Percentiles rank a stretch among this genome's conserved stretches.
Conservation (phyloP, 1,140 invertebrate species). For the Brachionus koreanus region DNA sequence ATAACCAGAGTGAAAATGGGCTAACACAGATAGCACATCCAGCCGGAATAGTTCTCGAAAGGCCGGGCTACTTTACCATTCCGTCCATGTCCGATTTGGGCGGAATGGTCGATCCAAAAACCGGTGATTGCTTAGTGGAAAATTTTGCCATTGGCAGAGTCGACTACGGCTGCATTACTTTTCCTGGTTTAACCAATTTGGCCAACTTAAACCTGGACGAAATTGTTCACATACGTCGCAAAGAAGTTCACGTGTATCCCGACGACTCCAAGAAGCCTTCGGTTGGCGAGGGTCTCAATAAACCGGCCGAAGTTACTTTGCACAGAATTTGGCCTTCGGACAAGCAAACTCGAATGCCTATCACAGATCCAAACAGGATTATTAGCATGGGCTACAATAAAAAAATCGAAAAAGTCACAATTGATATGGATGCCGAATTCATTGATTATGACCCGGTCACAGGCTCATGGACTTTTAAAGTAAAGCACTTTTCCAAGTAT, state of each 20-base stretch:
- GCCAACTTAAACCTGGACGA: constrained; percentile 81
- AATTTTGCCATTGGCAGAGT: constrained; percentile 82
- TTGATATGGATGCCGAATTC: constrained; percentile 80
- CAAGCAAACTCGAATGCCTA: constrained; percentile 72
- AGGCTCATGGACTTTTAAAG: constrained; percentile 86
- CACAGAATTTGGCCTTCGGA: constrained; percentile 90
- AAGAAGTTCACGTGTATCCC: constrained; percentile 67
- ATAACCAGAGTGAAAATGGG: constrained; percentile 9
- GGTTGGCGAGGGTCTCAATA: constrained; percentile 80
- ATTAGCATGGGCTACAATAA: constrained; percentile 78
- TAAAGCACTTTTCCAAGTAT: constrained; percentile 50
- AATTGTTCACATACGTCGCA: constrained; percentile 65
- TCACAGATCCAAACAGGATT: constrained; percentile 74
- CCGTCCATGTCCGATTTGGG: constrained; percentile 73
- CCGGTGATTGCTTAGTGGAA: constrained; percentile 75
- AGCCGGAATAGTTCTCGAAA: constrained; percentile 18
- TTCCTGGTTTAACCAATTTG: constrained; percentile 75
- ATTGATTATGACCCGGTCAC: constrained; percentile 89
- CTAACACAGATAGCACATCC: background rate
- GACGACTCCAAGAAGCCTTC: constrained; percentile 69
- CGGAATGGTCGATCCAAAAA: constrained; percentile 64
- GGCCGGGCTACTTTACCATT: constrained; percentile 71
- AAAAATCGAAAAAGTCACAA: constrained; percentile 75
- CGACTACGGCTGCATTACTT: constrained; percentile 87
- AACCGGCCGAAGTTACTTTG: constrained; percentile 80